phyloP scores from a whole-genome alignment of 2,797 vertebrate genomes.

The Darevskia nairensis region DNA sequence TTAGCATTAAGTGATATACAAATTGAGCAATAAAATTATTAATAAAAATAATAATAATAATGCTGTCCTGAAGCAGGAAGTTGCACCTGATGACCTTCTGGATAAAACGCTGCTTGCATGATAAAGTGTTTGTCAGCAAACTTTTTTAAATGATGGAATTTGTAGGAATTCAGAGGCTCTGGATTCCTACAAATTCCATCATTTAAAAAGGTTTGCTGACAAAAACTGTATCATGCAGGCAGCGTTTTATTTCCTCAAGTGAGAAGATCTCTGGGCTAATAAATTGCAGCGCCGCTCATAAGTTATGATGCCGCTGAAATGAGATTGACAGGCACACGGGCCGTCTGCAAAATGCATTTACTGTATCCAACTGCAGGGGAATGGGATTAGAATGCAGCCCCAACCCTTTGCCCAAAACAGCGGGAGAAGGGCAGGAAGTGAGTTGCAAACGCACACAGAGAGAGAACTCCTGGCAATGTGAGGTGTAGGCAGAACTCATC shows the following conservation, averaged over 20 bases:
- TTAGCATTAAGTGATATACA: too few relatives aligned
- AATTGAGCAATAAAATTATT: too few relatives aligned
- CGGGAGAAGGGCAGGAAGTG: conserved; percentile 36
- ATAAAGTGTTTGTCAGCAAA: too few relatives aligned
- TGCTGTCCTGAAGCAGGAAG: background rate
- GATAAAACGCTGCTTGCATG: too few relatives aligned
- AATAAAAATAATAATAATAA: too few relatives aligned
- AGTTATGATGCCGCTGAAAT: conserved; percentile 29
- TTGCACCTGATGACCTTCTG: background rate
- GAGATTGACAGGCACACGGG: background rate
- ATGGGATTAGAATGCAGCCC: conserved; percentile 3
- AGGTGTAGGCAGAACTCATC: conserved; percentile 31
- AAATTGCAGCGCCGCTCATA: conserved; percentile 39
- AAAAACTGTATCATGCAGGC: conserved; percentile 1
- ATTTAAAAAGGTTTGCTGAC: background rate
- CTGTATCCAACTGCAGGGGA: conserved; percentile 12
- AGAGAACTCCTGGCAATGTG: background rate
- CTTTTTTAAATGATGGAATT: too few relatives aligned
- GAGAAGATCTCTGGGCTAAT: conserved; percentile 27
- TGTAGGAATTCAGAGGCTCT: background rate
- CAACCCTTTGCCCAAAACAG: conserved; percentile 31
- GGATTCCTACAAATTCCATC: background rate
- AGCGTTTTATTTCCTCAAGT: conserved; percentile 27
- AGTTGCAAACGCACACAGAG: background rate
- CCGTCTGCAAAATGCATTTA: conserved; percentile 39